These are phyloP conservation scores for Polypterus bichir DNA, from an alignment of 2,113 vertebrate species.

Conservation along the genomic window DNA sequence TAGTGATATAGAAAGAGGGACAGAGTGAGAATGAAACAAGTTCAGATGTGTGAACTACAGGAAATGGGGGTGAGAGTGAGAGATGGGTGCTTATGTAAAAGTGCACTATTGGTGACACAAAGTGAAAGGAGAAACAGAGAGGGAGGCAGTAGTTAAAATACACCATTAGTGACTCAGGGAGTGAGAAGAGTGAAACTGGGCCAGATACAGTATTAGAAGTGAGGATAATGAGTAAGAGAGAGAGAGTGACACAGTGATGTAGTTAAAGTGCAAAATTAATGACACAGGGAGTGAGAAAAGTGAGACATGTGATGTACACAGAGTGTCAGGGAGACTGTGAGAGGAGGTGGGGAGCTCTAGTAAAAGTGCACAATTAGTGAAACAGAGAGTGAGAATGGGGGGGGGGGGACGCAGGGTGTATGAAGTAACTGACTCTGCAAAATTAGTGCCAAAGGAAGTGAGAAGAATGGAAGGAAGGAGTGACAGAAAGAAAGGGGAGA, in stretches of 20 bases:
- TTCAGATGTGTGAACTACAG: too few species aligned
- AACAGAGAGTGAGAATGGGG: conserved; percentile 21
- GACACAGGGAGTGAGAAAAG: conserved; percentile 8
- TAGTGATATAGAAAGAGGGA: too few species aligned
- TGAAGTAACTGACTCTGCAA: too few species aligned
- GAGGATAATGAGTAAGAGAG: conserved; percentile 21
- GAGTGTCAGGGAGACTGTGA: not conserved
- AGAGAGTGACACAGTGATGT: conserved; percentile 16
- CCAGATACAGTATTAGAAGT: conserved; percentile 13
- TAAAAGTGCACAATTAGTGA: conserved; percentile 44
- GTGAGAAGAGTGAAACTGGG: conserved; percentile 9
- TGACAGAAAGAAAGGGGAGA: not conserved
- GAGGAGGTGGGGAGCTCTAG: not conserved
- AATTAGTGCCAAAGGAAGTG: conserved; percentile 6
- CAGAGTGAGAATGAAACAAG: too few species aligned
- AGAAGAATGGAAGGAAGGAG: conserved; percentile 11
- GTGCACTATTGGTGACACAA: too few species aligned
- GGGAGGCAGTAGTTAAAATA: not conserved
- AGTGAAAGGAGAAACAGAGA: not conserved
- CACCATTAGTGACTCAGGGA: conserved; percentile 7
- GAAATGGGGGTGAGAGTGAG: too few species aligned
- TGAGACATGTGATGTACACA: not conserved
- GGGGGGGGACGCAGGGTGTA: too few species aligned
- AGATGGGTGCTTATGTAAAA: too few species aligned
- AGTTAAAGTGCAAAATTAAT: conserved; percentile 8